Evolutionary conservation across 35 echinoderm and acorn worm species (phyloP).

Genomic region (Stichopus chloronotus): DNA sequence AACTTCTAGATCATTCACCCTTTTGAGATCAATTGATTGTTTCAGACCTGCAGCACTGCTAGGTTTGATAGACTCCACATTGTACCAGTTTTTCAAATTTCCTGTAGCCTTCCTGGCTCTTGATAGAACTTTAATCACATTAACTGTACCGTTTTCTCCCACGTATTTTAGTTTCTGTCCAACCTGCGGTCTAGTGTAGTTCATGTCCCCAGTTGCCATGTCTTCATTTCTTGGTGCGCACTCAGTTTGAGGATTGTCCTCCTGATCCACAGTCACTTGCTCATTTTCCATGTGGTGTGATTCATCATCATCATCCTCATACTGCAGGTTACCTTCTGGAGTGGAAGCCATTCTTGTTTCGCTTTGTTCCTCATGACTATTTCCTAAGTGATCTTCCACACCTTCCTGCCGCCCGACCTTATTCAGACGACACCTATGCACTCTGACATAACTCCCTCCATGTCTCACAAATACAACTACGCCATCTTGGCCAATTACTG

Average conservation of each 20-base stretch:
- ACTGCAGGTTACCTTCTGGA: neutral
- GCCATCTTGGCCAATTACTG: slow-evolving; percentile 38
- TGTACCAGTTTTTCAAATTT: slow-evolving; percentile 25
- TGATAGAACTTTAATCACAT: slow-evolving; percentile 18
- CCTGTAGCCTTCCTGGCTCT: slow-evolving; percentile 43
- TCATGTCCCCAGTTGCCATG: neutral
- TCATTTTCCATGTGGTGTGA: neutral
- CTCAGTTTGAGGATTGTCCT: neutral
- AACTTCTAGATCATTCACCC: neutral
- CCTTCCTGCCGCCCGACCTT: neutral
- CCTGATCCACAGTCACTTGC: neutral
- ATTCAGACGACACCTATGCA: slow-evolving; percentile 19
- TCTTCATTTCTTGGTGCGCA: neutral
- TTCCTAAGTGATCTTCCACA: neutral
- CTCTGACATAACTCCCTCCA: slow-evolving; percentile 48
- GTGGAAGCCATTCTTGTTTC: no score
- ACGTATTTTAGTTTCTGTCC: slow-evolving; percentile 3
- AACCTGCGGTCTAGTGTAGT: neutral
- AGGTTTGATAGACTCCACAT: slow-evolving; percentile 40
- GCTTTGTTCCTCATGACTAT: neutral
- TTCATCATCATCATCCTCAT: neutral
- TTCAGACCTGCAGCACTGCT: neutral
- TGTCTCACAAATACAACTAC: slow-evolving; percentile 36
- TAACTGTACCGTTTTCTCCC: neutral
- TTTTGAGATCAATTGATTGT: slow-evolving; percentile 26